phyloP scores from a whole-genome alignment of 2,888 invertebrate genomes.

The Ectropis crepuscularia region DNA sequence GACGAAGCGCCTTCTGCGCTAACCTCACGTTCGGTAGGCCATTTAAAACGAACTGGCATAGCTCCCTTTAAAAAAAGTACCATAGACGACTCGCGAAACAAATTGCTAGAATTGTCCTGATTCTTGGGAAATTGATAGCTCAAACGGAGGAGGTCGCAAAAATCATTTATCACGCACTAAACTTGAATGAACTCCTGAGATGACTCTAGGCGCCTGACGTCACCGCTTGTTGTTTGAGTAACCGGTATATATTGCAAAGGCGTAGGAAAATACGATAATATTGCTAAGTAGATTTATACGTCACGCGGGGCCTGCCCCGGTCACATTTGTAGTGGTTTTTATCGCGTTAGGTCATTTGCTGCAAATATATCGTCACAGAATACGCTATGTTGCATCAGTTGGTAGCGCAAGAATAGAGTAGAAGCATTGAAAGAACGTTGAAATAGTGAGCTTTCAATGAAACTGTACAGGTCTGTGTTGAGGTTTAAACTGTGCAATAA shows the following conservation, averaged over 20 bases:
- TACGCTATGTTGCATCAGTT: not conserved
- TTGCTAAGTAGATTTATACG: conserved; percentile 13
- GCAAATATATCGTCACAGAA: not conserved
- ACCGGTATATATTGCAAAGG: conserved; percentile 21
- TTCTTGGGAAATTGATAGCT: conserved; percentile 34
- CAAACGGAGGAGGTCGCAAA: conserved; percentile 29
- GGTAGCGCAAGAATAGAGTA: too few relatives aligned
- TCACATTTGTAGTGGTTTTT: conserved; percentile 2
- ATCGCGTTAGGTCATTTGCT: not conserved
- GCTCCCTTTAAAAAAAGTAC: not conserved
- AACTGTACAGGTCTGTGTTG: too few relatives aligned
- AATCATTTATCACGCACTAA: conserved; percentile 19
- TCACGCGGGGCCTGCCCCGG: conserved; percentile 26
- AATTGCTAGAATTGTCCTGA: conserved; percentile 37
- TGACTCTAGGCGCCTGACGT: conserved; percentile 25
- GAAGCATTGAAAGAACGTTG: too few relatives aligned
- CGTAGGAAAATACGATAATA: conserved; percentile 32
- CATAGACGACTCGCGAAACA: conserved; percentile 13
- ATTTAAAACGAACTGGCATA: too few relatives aligned
- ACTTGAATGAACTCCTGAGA: conserved; percentile 27
- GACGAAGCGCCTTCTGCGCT: too few relatives aligned
- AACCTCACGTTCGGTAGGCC: too few relatives aligned
- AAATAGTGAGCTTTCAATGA: too few relatives aligned
- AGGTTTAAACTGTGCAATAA: too few relatives aligned
- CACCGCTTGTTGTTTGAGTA: conserved; percentile 19